Base-by-base conservation (phyloP, 2,888 invertebrate genomes). In the Endotricha flammealis region DNA sequence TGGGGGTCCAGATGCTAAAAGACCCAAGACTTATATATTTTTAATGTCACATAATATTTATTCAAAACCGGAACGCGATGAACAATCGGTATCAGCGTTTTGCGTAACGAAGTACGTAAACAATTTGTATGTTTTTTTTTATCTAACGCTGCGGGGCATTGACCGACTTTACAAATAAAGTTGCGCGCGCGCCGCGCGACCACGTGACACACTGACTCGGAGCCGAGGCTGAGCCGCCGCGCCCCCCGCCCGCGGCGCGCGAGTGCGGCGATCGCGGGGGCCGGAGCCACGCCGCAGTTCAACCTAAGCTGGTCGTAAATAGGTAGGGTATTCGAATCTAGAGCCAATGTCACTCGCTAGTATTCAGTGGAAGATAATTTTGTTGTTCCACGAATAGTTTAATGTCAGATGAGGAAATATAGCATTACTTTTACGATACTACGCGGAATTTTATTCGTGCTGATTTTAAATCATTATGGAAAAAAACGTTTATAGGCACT, bases 61-160 rank as follows among this genome's bases (percentile, higher is more conserved):
- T 63, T 52, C 41, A 40, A 42, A 50, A 62, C 56, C 69, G 70
- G 68, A 65, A 71, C 61, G 58, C 46, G 30, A 51, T 17, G 42
- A 50, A 58, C 65, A 58, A 64, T 63, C 64, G 57, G 54, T 55
- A 54, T 48, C 53, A 54, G 50, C 43, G 60, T 55, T 79, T 82
- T 81, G 82, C 83, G 83, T 83, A 83, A 82, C 68, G 58, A 57
- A 57, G 54, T 67, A 64, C 75, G 79, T 82, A 82, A 80, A 79
- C 79, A 83, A 76, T 74, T 73, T 71, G 70, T 74, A 60, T 78
- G 55, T 73, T 81, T 78, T 77, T 78, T 77, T 83, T 83, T 78
- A 83, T 82, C 83, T 81, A 83, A 79, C 76, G 73, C 74, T 57
- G 7, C 77, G 77, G 83, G 79, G 85, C 85, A 85, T 83, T 85